phyloP scores from a whole-genome alignment of 2,797 vertebrate species.

The Acanthurus lineatus region DNA sequence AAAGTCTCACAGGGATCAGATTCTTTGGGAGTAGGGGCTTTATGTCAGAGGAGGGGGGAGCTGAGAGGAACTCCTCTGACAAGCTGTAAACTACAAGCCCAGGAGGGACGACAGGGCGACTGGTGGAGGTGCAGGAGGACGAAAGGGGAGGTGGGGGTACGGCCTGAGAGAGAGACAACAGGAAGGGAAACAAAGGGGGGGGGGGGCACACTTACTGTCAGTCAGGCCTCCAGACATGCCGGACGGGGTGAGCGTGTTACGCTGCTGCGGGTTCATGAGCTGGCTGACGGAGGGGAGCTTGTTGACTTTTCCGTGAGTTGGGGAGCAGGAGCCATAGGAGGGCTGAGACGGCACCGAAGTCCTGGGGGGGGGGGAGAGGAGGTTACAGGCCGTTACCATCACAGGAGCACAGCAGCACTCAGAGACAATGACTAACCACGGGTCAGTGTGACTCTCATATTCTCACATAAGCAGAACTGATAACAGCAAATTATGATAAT shows the following conservation, averaged over 20 bases:
- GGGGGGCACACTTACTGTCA: conserved; percentile 91
- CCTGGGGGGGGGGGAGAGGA: conserved; percentile 82
- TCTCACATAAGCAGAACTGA: background rate
- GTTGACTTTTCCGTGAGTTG: conserved; percentile 96
- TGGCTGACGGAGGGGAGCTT: conserved; percentile 99
- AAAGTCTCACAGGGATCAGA: conserved; percentile 74
- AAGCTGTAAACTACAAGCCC: conserved; percentile 54
- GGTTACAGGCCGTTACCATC: conserved; percentile 56
- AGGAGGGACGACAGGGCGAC: conserved; percentile 33
- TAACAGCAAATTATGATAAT: background rate
- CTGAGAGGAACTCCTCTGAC: conserved; percentile 63
- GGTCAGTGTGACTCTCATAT: too few species aligned
- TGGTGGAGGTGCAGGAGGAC: background rate
- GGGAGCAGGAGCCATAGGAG: conserved; percentile 91
- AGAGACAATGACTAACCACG: conserved; percentile 39
- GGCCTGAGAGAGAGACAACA: conserved; percentile 40
- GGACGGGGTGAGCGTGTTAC: conserved; percentile 95
- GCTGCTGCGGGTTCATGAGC: conserved; percentile 98
- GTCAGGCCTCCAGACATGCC: conserved; percentile 92
- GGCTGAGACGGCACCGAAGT: conserved; percentile 92
- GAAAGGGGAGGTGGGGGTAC: background rate
- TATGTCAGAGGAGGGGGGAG: conserved; percentile 37
- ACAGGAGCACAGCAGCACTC: conserved; percentile 28
- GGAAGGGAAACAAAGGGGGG: conserved; percentile 44
- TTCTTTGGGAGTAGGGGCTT: conserved; percentile 63